phyloP scores from a whole-genome alignment of 2,113 vertebrate genomes.

The Gymnobelideus leadbeateri region DNA sequence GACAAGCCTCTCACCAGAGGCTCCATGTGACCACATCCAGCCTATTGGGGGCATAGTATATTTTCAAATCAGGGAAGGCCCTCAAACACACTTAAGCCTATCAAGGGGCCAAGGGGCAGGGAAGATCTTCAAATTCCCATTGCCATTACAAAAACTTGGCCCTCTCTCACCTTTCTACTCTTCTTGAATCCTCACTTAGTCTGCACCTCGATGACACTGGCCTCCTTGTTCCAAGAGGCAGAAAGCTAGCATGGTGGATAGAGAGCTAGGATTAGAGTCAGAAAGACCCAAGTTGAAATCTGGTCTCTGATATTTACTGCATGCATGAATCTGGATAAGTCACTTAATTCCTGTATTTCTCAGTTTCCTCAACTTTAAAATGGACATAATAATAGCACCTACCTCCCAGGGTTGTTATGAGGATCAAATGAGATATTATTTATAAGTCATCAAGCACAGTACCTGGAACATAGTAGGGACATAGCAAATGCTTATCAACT shows the following conservation, averaged over 20 bases:
- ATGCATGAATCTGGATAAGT: conserved; percentile 13
- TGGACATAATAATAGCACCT: conserved; percentile 42
- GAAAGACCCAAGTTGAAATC: conserved; percentile 39
- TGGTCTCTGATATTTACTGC: conserved; percentile 15
- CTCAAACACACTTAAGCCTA: no score
- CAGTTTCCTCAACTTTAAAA: conserved; percentile 33
- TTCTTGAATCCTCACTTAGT: no score
- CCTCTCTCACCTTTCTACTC: not conserved
- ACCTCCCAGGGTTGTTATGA: conserved; percentile 47
- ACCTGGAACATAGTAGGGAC: not conserved
- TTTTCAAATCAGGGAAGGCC: no score
- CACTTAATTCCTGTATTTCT: conserved; percentile 21
- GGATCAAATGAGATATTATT: conserved; percentile 34
- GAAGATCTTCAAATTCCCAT: no score
- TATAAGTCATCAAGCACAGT: conserved; percentile 37
- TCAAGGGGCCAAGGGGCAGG: no score
- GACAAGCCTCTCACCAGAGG: no score
- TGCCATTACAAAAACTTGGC: not conserved
- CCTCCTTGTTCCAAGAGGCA: not conserved
- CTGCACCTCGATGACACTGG: not conserved
- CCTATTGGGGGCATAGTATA: no score
- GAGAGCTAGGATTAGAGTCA: conserved; percentile 11
- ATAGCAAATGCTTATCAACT: not conserved
- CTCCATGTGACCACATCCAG: no score
- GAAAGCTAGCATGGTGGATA: not conserved